phyloP scores from a whole-genome alignment of 2,888 invertebrate genomes.

The Adelphocoris suturalis region DNA sequence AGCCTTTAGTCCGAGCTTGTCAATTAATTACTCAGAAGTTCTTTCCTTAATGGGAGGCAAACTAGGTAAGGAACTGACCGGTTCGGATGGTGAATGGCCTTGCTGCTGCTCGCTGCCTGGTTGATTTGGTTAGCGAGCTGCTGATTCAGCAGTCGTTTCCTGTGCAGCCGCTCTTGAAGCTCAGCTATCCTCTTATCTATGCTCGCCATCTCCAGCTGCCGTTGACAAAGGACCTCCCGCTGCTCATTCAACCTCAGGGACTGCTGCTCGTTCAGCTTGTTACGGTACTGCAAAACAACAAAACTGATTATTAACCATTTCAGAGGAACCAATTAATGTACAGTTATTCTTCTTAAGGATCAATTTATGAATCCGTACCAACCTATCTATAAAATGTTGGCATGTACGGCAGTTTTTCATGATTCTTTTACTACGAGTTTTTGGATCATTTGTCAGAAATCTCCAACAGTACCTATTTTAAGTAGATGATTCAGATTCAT shows the following conservation, averaged over 20 bases:
- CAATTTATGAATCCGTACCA: too few relatives aligned
- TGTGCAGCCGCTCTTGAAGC: slow-evolving; percentile 92
- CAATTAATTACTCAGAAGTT: too few relatives aligned
- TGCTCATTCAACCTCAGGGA: slow-evolving; percentile 93
- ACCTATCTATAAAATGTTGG: too few relatives aligned
- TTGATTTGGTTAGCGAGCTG: slow-evolving; percentile 84
- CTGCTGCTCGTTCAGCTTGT: slow-evolving; percentile 97
- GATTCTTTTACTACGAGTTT: too few relatives aligned
- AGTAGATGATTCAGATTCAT: too few relatives aligned
- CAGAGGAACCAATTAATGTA: too few relatives aligned
- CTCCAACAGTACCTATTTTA: too few relatives aligned
- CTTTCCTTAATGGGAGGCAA: too few relatives aligned
- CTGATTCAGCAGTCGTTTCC: slow-evolving; percentile 91
- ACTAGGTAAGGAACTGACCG: slow-evolving; percentile 66
- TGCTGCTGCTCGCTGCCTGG: slow-evolving; percentile 77
- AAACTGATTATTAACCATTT: not conserved
- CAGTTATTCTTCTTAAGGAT: too few relatives aligned
- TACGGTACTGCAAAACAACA: slow-evolving; percentile 89
- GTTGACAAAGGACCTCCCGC: slow-evolving; percentile 90
- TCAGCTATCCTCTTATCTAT: slow-evolving; percentile 96
- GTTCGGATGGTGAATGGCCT: slow-evolving; percentile 74
- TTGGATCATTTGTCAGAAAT: too few relatives aligned
- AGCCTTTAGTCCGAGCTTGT: too few relatives aligned
- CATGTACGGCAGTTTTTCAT: too few relatives aligned
- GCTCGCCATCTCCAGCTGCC: slow-evolving; percentile 94